A percentile compares a stretch with the other conserved stretches of the same genome.
These are phyloP conservation scores for Syngnathus rostellatus DNA, from an alignment of 2,797 vertebrate species.

Conservation along the genomic window DNA sequence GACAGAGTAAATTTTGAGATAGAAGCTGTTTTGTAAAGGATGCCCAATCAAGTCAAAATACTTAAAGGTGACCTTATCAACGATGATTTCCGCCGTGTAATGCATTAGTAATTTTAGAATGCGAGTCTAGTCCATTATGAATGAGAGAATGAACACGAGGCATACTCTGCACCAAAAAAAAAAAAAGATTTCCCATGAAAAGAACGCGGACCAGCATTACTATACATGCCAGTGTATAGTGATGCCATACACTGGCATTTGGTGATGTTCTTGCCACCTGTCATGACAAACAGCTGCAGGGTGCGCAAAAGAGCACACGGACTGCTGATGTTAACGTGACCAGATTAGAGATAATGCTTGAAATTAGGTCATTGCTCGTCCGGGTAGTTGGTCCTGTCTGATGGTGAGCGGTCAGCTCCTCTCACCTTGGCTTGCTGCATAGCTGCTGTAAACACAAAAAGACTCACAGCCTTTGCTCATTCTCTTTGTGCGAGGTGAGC, in stretches of 20 bases:
- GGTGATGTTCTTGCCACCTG: slow-evolving; percentile 23
- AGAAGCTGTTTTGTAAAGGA: neutral
- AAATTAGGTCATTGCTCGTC: slow-evolving; percentile 55
- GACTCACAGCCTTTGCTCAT: slow-evolving; percentile 3
- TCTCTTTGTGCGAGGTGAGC: neutral
- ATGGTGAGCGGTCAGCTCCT: slow-evolving; percentile 43
- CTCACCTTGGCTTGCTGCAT: slow-evolving; percentile 55
- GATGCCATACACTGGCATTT: too few relatives aligned
- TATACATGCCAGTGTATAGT: neutral
- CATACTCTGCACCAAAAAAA: neutral
- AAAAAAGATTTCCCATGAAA: neutral
- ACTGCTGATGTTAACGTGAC: slow-evolving; percentile 49
- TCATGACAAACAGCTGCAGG: slow-evolving; percentile 41
- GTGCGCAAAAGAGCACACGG: slow-evolving; percentile 18
- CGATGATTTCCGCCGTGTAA: neutral
- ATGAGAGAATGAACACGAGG: neutral
- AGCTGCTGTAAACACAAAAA: neutral
- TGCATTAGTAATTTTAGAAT: neutral
- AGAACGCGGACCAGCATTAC: slow-evolving; percentile 5
- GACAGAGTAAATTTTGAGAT: neutral
- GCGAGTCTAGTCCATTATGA: neutral
- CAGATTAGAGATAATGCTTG: slow-evolving; percentile 39
- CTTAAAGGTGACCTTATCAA: neutral
- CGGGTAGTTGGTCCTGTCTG: slow-evolving; percentile 42
- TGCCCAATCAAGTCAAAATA: neutral